These are phyloP conservation scores for Silurus aristotelis DNA, from an alignment of 2,797 vertebrate species.

Conservation along the genomic window DNA sequence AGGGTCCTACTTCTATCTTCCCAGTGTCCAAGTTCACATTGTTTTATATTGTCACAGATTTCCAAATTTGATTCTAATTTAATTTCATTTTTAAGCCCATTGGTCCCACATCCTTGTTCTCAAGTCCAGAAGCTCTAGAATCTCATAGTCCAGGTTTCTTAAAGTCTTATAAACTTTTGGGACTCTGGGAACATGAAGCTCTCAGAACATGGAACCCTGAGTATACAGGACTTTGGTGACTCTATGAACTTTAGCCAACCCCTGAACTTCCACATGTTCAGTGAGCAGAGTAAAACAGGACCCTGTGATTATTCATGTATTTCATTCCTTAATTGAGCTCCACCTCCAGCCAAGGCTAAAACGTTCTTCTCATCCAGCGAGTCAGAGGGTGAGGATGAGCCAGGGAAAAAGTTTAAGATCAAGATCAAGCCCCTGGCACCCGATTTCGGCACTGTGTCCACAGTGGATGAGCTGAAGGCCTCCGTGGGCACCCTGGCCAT, in stretches of 20 bases:
- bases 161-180: background rate
- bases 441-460: slow-evolving; percentile 82
- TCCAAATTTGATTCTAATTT: background rate
- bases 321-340: slow-evolving; percentile 78
- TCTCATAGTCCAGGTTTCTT: background rate
- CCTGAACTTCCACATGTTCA: background rate
- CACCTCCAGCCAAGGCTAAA: slow-evolving; percentile 88
- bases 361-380: slow-evolving; percentile 96
- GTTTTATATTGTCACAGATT: background rate
- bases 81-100: background rate
- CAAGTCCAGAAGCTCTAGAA: background rate
- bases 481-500: slow-evolving; percentile 92
- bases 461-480: slow-evolving; percentile 91
- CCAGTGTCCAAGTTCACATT: background rate
- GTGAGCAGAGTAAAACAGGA: background rate
- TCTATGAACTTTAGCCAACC: too few relatives aligned
- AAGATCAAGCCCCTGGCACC: slow-evolving; percentile 92
- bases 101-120: background rate
- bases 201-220: too few relatives aligned
- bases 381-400: slow-evolving; percentile 94
- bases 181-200: too few relatives aligned
- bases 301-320: background rate
- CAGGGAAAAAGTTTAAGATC: slow-evolving; percentile 93
- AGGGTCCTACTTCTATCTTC: background rate
- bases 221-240: background rate